Evolutionary conservation across 2,888 invertebrate genomes (phyloP).

Genomic region (Deroplatys truncata): DNA sequence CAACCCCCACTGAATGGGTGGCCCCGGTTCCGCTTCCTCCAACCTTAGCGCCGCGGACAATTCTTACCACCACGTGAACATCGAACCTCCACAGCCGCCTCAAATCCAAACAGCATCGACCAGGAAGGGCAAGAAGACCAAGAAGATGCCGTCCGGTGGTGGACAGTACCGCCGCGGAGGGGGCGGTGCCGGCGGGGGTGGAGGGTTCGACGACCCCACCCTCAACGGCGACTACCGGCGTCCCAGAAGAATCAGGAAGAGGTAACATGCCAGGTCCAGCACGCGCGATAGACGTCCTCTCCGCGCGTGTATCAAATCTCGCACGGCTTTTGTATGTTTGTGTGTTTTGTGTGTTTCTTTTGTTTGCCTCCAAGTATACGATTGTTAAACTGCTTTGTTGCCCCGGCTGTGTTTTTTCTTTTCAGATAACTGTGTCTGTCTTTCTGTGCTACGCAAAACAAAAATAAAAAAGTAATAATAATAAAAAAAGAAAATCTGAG

Average conservation of each 20-base stretch:
- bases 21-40: slow-evolving; percentile 24
- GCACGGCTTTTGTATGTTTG: neutral
- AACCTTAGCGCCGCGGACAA: slow-evolving; percentile 26
- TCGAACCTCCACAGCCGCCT: neutral
- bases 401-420: neutral
- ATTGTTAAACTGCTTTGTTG: neutral
- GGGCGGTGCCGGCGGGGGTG: slow-evolving; percentile 21
- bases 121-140: slow-evolving; percentile 2
- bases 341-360: neutral
- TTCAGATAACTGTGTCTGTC: neutral
- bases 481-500: neutral
- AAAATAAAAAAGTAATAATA: neutral
- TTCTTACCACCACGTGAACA: neutral
- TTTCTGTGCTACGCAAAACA: neutral
- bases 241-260: slow-evolving; percentile 28
- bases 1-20: slow-evolving; percentile 24
- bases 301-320: neutral
- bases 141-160: neutral
- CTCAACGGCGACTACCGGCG: slow-evolving; percentile 29
- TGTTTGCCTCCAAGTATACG: neutral
- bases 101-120: neutral
- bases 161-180: slow-evolving; percentile 18
- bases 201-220: slow-evolving; percentile 19
- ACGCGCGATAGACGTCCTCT: neutral
- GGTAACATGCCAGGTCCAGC: slow-evolving; percentile 14